Base-by-base conservation (phyloP, 1,140 invertebrate species). In the Calliopsis andreniformis region DNA sequence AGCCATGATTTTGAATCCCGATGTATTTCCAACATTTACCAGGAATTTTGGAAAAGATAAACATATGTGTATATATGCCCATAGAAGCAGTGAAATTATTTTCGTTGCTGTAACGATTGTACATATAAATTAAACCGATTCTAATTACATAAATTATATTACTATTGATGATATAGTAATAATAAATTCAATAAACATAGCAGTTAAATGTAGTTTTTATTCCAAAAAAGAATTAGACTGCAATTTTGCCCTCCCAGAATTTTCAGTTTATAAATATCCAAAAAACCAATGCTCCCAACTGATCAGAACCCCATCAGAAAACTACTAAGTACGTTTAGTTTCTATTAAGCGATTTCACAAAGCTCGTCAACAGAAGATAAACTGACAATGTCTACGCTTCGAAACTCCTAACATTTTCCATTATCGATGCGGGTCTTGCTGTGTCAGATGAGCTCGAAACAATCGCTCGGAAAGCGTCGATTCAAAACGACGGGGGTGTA, bases 371-470 rank as follows among this genome's bases (percentile, higher is more conserved):
- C 16, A 42, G 18, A 25, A 7, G 35, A 10, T 10, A 10, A 39
- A 39, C 3, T 6, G 12, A 30, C 2, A 23, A 8, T 18, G 4
- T 18, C 16, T 14, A 14, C 59, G 59, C 18, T 14, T 25, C 16
- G n/a, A 43, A 68, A 64, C 63, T 58, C 32, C 20, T 30, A 67
- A 68, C 72, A 66, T 67, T 75, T 68, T 68, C 63, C 72, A 68
- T 68, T 68, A 68, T 58, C 63, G 14, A 68, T 67, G 68, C 62
- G 72, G 51, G 55, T 39, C 63, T 62, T 68, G 53, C 30, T 49
- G n/a, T 20, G 51, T 23, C 35, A 47, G 1, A 16, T 16, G 20
- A 47, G 42, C 42, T 71, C 56, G 42, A 30, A 20, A 45, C 32
- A 45, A 14, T 25, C 23, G 67, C n/a, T 47, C 20, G 28, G 55